A percentile compares a stretch with the other conserved stretches of the same genome.
phyloP scores from a whole-genome alignment of 2,797 vertebrate genomes.

The Notamacropus eugenii region DNA sequence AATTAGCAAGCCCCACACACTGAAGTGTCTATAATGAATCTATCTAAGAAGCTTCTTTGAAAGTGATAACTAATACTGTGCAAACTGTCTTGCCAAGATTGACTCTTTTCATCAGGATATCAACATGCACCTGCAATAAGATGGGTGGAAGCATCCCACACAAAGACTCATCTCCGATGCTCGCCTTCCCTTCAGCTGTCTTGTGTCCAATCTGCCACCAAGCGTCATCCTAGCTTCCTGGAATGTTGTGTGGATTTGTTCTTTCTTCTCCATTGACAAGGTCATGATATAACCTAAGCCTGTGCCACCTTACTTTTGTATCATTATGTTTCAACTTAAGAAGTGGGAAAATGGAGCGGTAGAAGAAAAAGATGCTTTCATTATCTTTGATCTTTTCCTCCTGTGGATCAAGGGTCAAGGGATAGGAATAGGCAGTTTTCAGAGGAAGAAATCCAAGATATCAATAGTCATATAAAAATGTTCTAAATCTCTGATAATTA shows the following conservation, averaged over 20 bases:
- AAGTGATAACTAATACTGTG: slow-evolving; percentile 34
- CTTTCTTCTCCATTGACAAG: not conserved
- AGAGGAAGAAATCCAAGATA: not conserved
- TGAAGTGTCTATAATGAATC: slow-evolving; percentile 51
- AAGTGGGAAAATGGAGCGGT: not conserved
- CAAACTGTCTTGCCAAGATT: slow-evolving; percentile 45
- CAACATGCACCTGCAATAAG: slow-evolving; percentile 45
- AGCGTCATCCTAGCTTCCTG: not conserved
- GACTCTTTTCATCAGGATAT: slow-evolving; percentile 49
- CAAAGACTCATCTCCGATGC: not conserved
- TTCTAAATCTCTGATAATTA: not conserved
- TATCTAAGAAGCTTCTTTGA: slow-evolving; percentile 9
- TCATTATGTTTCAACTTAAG: slow-evolving; percentile 7
- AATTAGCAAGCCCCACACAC: slow-evolving; percentile 12
- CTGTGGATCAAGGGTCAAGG: not conserved
- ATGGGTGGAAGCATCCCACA: not conserved
- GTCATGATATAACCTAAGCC: not conserved
- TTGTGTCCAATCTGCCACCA: not conserved
- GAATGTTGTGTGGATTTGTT: slow-evolving; percentile 18
- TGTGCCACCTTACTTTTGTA: not conserved
- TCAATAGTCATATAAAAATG: not conserved
- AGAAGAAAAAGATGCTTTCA: slow-evolving; percentile 4
- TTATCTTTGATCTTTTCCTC: not conserved
- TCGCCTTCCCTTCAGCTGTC: slow-evolving; percentile 9
- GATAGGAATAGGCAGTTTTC: not conserved